A percentile compares a stretch with the other conserved stretches of the same genome.
Evolutionary conservation across 2,113 vertebrate species (phyloP).

Genomic region (Diadophis punctatus): DNA sequence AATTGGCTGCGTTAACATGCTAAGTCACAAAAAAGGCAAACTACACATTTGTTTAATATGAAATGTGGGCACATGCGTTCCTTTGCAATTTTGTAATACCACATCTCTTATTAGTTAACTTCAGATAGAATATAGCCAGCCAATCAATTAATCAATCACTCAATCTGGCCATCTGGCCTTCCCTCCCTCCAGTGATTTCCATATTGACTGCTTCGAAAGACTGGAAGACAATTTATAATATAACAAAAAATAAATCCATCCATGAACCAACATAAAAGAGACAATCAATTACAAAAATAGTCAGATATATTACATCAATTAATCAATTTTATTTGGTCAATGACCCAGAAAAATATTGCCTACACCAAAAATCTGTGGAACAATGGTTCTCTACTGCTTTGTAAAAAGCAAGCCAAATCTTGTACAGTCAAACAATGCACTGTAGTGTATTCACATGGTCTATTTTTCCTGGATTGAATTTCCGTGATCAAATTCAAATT

Average conservation of each 20-base stretch:
- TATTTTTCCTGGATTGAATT: background rate
- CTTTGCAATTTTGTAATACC: background rate
- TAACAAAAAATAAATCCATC: background rate
- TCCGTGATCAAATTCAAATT: background rate
- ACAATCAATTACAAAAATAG: background rate
- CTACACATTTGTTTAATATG: background rate
- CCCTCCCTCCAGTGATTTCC: background rate
- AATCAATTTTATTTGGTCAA: background rate
- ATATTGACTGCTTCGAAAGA: background rate
- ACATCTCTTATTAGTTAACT: background rate
- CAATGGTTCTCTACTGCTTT: background rate
- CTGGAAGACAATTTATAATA: background rate
- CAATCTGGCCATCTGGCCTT: background rate
- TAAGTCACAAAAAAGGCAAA: background rate
- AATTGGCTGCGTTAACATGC: background rate
- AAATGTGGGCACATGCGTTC: background rate
- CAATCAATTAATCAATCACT: background rate
- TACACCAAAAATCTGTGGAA: background rate
- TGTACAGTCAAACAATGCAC: background rate
- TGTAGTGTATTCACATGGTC: background rate
- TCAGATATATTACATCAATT: background rate
- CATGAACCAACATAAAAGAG: background rate
- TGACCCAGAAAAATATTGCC: background rate
- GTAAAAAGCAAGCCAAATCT: background rate
- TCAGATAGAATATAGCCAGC: background rate